Base-by-base conservation (phyloP, 2,888 invertebrate genomes). In the Thereva nobilitata region DNA sequence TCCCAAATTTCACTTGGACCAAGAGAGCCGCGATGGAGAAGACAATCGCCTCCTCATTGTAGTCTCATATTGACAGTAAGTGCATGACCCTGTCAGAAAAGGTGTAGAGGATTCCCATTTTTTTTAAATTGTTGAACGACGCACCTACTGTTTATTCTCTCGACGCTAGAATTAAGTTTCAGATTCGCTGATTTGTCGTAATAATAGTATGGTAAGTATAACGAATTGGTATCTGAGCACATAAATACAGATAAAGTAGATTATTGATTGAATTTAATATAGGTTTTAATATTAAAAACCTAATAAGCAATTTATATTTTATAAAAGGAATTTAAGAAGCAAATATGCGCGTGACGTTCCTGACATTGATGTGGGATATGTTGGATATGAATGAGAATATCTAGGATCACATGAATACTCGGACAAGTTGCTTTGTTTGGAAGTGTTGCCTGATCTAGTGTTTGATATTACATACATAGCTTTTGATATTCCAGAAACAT, bases 381-480 rank as follows among this genome's bases (percentile, higher is more conserved):
- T 23, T 23, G 23, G 23, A 23, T 23, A 23, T 23, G 23, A 23
- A 23, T 23, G 23, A 23, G 23, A 23, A 23, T 23, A 61, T 37
- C 61, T 68, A 23, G 50, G 40, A 9, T 34, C 61, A 12, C 47
- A 12, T n/a, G 68, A 65, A 38, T 66, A 50, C 7, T 50, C 50
- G n/a, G 40, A 55, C 38, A 68, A 53, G 55, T 65, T 68, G 41
- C 55, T 68, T 55, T 65, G 52, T 37, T 65, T 68, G 38, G 68
- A 61, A 3, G 61, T 9, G 41, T 61, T 64, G 4, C 57, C 44
- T 8, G 41, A 7, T 5, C 49, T 40, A 4, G 61, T 50, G 12
- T 50, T 61, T 23, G 61, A 40, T 9, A 40, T 50, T 8, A 49
- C 45, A 10, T 23, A 23, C 23, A 23, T 38, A 9, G 50, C 40